Evolutionary conservation across 2,888 invertebrate species (phyloP).

Genomic region (Girardia tigrina): DNA sequence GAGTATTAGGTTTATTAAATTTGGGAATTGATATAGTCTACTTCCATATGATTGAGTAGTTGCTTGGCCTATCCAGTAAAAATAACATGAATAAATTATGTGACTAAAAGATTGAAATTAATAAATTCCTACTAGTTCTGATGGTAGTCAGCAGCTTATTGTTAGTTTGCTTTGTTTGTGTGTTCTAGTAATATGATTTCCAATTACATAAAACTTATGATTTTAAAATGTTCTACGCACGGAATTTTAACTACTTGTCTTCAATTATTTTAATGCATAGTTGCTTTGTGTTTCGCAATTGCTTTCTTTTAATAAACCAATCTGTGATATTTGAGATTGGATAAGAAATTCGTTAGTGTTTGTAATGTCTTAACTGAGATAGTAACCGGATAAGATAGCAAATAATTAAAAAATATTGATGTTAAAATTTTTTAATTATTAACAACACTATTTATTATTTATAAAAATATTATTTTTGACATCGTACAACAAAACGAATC

Average conservation of each 20-base stretch:
- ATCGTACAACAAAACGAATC: too few species aligned
- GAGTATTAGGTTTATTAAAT: constrained; percentile 23
- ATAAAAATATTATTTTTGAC: too few species aligned
- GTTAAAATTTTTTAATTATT: background rate
- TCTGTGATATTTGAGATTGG: constrained; percentile 14
- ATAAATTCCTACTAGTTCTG: constrained; percentile 20
- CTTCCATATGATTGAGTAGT: constrained; percentile 20
- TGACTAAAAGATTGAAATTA: constrained; percentile 20
- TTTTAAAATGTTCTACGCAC: constrained; percentile 23
- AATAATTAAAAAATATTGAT: background rate
- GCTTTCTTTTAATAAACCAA: constrained; percentile 14
- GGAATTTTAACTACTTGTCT: constrained; percentile 20
- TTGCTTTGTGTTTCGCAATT: constrained; percentile 23
- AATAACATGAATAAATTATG: constrained; percentile 23
- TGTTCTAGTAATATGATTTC: constrained; percentile 16
- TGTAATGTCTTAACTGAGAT: constrained; percentile 15
- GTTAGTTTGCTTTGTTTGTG: constrained; percentile 23
- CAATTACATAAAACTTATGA: constrained; percentile 23
- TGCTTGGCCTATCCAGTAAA: constrained; percentile 6
- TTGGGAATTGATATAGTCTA: constrained; percentile 23
- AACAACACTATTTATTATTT: too few species aligned
- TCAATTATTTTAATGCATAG: constrained; percentile 15
- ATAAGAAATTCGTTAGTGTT: constrained; percentile 20
- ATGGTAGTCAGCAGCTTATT: constrained; percentile 23
- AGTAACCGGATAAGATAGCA: constrained; percentile 20